Evolutionary conservation across 2,113 vertebrate species (phyloP), one percentile per base, ranked within the genome.

Genomic region (Pristiophorus japonicus): DNA sequence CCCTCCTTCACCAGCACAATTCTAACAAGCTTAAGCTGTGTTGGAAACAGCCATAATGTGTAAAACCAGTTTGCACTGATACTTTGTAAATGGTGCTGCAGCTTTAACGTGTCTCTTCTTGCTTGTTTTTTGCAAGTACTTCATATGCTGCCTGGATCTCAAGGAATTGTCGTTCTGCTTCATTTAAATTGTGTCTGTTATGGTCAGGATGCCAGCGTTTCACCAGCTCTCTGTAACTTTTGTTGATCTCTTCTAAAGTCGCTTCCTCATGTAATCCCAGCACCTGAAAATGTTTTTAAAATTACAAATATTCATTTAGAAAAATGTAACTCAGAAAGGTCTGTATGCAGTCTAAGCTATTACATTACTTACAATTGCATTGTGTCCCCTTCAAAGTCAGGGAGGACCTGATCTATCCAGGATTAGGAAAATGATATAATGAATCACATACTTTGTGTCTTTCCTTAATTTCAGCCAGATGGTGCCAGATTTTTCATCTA

Each of bases 131-230:
- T 67, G 12, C 96, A 91, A 99, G 97, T 88, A 97, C 96, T 96
- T 98, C 97, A 96, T 99, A 99, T 0, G 98, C 98, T 62, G 98
- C 97, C 62, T 98, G 97, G 95, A 99, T 97, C 97, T 98, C 97
- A 95, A 99, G 96, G 96, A 99, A 99, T 96, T 96, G 98, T 78
- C 95, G 96, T 96, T 98, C 97, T 30, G 98, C 98, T 42, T 99
- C 98, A 93, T 96, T 92, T 0, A 78, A 96, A 20, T 96, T 97
- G 47, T 97, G 97, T 63, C 95, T 97, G 96, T 99, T 99, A 96
- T 98, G 98, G 96, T 99, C 98, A 6, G 99, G 98, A 95, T 99
- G 98, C 98, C 98, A 99, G 30, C 96, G 95, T 96, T 98, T 99
- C 95, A 97, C 98, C 95, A 98, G 96, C 73, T 99, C 98, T 94